Conservation (phyloP, 2,888 invertebrate species). For the Crepidodera aurea region DNA sequence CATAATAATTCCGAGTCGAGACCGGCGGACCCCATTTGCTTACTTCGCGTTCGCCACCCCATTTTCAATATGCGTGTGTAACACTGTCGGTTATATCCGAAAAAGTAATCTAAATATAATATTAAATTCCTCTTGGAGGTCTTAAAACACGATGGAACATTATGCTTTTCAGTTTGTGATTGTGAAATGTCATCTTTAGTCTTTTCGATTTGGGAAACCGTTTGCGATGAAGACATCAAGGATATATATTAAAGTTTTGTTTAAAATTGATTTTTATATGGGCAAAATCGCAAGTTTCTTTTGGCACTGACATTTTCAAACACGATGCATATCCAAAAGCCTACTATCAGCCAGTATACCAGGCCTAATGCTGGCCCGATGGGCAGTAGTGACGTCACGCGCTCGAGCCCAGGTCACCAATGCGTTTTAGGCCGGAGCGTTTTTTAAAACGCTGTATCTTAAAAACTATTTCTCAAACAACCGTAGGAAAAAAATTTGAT, state of each 20-base stretch:
- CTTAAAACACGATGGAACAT: conserved; percentile 11
- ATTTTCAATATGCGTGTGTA: conserved; percentile 32
- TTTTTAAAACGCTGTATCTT: too few relatives aligned
- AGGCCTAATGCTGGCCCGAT: too few relatives aligned
- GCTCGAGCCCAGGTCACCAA: too few relatives aligned
- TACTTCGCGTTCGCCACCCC: conserved; percentile 26
- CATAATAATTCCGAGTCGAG: conserved; percentile 24
- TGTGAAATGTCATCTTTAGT: not conserved
- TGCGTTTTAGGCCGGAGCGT: too few relatives aligned
- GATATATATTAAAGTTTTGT: not conserved
- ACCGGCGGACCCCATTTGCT: conserved; percentile 26
- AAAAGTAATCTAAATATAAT: conserved; percentile 36
- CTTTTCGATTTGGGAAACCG: not conserved
- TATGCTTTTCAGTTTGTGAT: not conserved
- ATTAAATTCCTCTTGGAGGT: conserved; percentile 33
- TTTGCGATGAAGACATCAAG: not conserved
- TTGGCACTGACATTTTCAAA: too few relatives aligned
- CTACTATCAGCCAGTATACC: too few relatives aligned
- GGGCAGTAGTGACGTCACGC: too few relatives aligned
- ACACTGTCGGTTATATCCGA: conserved; percentile 25
- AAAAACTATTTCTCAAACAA: too few relatives aligned
- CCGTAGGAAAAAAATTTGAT: too few relatives aligned
- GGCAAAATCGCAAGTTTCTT: too few relatives aligned
- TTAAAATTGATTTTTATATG: too few relatives aligned
- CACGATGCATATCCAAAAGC: too few relatives aligned